Base-by-base conservation (phyloP, 2,888 invertebrate genomes). In the Cosmorhoe ocellata region DNA sequence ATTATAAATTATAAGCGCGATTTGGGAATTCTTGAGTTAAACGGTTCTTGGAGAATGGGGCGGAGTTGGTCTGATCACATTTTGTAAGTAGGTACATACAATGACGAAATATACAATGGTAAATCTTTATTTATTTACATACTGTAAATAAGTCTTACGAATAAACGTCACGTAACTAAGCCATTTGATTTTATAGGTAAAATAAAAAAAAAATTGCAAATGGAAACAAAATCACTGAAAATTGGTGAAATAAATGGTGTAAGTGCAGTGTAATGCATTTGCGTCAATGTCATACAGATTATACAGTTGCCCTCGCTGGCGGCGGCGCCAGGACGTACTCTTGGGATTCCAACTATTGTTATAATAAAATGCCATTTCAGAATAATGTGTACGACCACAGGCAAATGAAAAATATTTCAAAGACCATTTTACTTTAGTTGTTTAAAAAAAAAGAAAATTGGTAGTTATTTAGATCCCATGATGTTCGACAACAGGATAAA, bases 1-100 rank as follows among this genome's bases (percentile, higher is more conserved):
- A 87, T 87, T 87, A 87, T 85, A 86, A 87, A 86, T 88, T 86
- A 84, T 86, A 84, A 82, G 84, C 80, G 74, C 82, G 81, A 85
- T 84, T 85, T 83, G 81, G 81, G 84, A 88, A 81, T 86, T 77
- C 74, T 58, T 61, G 69, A 80, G 83, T 87, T 86, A 84, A 86
- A 84, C 74, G 83, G 71, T 77, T 81, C 73, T 78, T 66, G 64
- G 73, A 71, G 69, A 67, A 78, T 69, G 57, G 63, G 76, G 75
- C 69, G 76, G 70, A 61, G 66, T 61, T 61, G 28, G 41, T 47
- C 60, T 65, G 59, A 71, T 69, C 64, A 63, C 59, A 56, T 64
- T 56, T 45, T 32, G 31, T 13, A 32, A 6, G 24, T 24, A 18
- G 18, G 18, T 18, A 5, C 18, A 18, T 5, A 13, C 12, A 7